Conservation (phyloP, 2,888 invertebrate genomes). For the Cerceris rybyensis region DNA sequence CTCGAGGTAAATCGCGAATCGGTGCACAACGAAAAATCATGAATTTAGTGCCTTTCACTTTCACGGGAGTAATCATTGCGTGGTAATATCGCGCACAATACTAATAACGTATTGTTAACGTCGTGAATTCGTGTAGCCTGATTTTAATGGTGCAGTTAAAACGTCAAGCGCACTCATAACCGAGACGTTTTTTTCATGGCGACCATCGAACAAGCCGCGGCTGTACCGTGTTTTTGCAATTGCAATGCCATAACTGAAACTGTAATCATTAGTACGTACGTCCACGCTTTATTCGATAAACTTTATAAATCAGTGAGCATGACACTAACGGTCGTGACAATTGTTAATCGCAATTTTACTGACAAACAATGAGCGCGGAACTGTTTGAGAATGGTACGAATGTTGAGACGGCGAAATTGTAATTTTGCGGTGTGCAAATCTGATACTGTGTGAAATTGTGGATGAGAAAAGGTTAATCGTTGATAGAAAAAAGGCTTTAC, state of each 20-base stretch:
- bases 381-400: no score
- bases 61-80: constrained; percentile 15
- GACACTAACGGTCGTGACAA: constrained; percentile 20
- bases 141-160: constrained; percentile 37
- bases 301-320: constrained; percentile 38
- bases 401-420: neutral
- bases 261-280: constrained; percentile 27
- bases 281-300: constrained; percentile 27
- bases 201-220: neutral
- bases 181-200: neutral
- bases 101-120: constrained; percentile 39
- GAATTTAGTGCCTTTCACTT: constrained; percentile 35
- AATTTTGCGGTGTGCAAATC: neutral
- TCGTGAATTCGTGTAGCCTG: constrained; percentile 10
- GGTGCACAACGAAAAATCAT: neutral
- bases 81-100: constrained; percentile 16
- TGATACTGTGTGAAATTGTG: no score
- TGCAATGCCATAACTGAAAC: constrained; percentile 20
- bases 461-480: no score
- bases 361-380: neutral
- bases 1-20: constrained; percentile 1
- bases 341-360: constrained; percentile 3
- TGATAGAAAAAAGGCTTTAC: no score
- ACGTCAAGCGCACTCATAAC: constrained; percentile 17
- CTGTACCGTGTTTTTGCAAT: constrained; percentile 34